Evolutionary conservation across 2,888 invertebrate genomes (phyloP).

Genomic region (Dusona sp.): DNA sequence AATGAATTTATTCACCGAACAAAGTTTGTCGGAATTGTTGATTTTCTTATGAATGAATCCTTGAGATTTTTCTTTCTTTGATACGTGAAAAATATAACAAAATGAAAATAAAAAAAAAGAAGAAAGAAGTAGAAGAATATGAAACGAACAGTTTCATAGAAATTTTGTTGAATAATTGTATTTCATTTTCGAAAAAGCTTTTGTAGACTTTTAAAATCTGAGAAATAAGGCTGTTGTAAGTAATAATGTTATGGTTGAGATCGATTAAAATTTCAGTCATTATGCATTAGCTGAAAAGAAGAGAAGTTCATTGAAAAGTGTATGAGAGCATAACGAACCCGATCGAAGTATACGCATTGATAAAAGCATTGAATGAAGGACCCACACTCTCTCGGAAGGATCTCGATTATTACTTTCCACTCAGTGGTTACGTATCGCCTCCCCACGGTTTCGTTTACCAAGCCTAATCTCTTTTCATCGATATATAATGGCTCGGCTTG

Average conservation of each 20-base stretch:
- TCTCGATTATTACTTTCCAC: conserved; percentile 39
- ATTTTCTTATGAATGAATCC: too few species aligned
- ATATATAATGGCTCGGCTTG: conserved; percentile 77
- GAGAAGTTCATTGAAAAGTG: neutral
- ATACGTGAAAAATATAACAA: neutral
- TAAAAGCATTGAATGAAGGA: neutral
- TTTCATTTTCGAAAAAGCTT: neutral
- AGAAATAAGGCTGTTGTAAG: neutral
- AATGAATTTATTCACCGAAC: neutral
- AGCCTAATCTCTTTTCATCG: conserved; percentile 58
- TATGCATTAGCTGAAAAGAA: neutral
- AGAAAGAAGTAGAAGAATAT: too few species aligned
- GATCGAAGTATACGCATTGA: conserved; percentile 5
- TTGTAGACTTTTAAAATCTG: neutral
- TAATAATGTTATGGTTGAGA: neutral
- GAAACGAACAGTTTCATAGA: neutral
- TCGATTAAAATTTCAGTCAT: neutral
- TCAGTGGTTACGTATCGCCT: conserved; percentile 12
- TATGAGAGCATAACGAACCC: neutral
- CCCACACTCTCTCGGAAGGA: conserved; percentile 6
- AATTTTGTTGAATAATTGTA: neutral
- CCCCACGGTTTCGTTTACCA: conserved; percentile 39
- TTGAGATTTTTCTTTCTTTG: neutral
- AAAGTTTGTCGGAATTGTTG: too few species aligned
- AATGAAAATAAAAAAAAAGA: neutral